Percentiles rank a stretch among this genome's conserved stretches.
These are phyloP conservation scores for Pogonomyrmex barbatus DNA, from an alignment of 1,140 invertebrate genomes.

Conservation along the genomic window DNA sequence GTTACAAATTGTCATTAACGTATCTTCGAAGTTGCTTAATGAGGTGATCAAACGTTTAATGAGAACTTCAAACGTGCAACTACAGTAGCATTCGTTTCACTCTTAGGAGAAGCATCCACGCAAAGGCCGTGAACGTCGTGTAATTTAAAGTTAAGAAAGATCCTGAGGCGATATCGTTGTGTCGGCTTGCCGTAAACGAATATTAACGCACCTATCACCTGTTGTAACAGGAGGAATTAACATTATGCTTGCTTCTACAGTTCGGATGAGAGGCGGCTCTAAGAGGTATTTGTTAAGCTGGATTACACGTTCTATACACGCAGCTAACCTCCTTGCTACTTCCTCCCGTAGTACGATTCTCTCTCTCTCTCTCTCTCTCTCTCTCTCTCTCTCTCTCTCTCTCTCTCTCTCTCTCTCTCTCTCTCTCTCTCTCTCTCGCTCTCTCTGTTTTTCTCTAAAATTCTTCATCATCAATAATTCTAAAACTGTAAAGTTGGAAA, in stretches of 20 bases:
- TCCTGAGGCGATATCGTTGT: slow-evolving; percentile 42
- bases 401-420: background rate
- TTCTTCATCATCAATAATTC: slow-evolving; percentile 34
- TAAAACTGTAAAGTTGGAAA: background rate
- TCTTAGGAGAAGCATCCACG: background rate
- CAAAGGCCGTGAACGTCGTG: slow-evolving; percentile 41
- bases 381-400: background rate
- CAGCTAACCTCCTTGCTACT: slow-evolving; percentile 30
- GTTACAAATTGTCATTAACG: slow-evolving; percentile 51
- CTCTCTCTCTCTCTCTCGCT: background rate
- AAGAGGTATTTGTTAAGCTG: slow-evolving; percentile 59
- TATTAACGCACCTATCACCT: slow-evolving; percentile 57
- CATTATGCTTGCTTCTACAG: slow-evolving; percentile 30
- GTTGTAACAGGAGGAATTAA: slow-evolving; percentile 58
- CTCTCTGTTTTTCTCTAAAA: background rate
- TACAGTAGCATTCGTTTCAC: slow-evolving; percentile 35
- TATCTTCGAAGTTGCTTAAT: slow-evolving; percentile 45
- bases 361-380: background rate
- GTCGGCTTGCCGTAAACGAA: slow-evolving; percentile 47
- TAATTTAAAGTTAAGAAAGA: slow-evolving; percentile 58
- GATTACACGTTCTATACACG: slow-evolving; percentile 53
- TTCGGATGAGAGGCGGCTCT: slow-evolving; percentile 23
- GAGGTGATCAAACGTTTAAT: slow-evolving; percentile 49
- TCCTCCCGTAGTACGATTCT: background rate
- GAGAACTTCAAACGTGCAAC: slow-evolving; percentile 20